Conservation (phyloP, 2,113 vertebrate species). For the Motacilla tschutschensis region DNA sequence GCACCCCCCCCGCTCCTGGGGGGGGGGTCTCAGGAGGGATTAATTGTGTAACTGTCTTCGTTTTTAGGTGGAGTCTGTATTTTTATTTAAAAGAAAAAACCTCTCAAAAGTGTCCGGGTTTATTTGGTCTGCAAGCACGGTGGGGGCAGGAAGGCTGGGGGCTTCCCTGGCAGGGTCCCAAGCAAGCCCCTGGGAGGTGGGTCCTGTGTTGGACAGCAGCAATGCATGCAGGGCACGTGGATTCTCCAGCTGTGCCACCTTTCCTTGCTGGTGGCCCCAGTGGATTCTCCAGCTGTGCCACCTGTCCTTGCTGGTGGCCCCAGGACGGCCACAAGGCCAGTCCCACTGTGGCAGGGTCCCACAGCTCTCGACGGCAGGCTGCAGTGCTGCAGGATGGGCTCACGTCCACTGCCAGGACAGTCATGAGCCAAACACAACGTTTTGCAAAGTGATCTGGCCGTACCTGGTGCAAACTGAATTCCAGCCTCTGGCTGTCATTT, state of each 20-base stretch:
- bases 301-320: neutral
- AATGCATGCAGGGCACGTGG: neutral
- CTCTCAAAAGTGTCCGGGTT: accelerated
- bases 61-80: neutral
- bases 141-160: neutral
- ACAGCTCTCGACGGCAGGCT: accelerated
- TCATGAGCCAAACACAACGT: accelerated
- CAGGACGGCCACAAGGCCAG: accelerated
- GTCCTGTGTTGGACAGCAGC: neutral
- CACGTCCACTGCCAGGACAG: accelerated
- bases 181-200: neutral
- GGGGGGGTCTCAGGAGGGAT: neutral
- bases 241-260: neutral
- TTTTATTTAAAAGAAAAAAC: neutral
- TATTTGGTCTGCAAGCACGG: accelerated
- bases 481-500: neutral
- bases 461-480: neutral
- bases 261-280: neutral
- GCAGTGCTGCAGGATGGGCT: neutral
- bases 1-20: accelerated
- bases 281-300: neutral
- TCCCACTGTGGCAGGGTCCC: neutral
- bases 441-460: neutral
- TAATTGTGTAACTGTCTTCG: neutral
- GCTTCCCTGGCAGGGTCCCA: neutral